phyloP scores from a whole-genome alignment of 2,797 vertebrate species.

The Gobionotothen gibberifrons region DNA sequence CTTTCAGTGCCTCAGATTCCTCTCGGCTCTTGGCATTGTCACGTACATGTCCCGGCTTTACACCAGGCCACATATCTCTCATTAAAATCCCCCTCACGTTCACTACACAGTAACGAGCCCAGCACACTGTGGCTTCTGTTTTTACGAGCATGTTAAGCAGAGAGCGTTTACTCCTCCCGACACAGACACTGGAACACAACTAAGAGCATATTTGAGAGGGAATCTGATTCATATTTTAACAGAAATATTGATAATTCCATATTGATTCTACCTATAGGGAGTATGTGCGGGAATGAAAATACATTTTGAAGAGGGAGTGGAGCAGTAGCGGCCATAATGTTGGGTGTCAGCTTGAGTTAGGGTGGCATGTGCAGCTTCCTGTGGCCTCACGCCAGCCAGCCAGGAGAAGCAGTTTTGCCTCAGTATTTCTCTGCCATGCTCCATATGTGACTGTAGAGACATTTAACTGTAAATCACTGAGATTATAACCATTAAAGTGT shows the following conservation, averaged over 20 bases:
- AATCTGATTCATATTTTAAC: conserved; percentile 32
- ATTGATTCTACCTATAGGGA: conserved; percentile 3
- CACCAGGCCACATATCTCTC: conserved; percentile 35
- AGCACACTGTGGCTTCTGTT: conserved; percentile 38
- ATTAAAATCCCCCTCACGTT: conserved; percentile 33
- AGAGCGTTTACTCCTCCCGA: conserved; percentile 35
- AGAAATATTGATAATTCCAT: conserved; percentile 30
- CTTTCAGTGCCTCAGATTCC: conserved; percentile 4
- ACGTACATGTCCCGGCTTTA: conserved; percentile 24
- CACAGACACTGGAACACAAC: conserved; percentile 16
- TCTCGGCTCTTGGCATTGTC: conserved; percentile 40
- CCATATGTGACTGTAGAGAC: conserved; percentile 23
- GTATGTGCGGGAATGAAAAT: conserved; percentile 9
- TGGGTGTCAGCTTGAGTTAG: conserved; percentile 53
- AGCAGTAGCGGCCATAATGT: conserved; percentile 35
- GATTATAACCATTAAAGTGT: not conserved
- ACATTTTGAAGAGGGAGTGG: conserved; percentile 23
- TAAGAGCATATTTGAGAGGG: conserved; percentile 8
- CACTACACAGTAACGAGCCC: conserved; percentile 39
- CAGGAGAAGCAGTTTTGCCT: conserved; percentile 30
- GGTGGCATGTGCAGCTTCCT: conserved; percentile 31
- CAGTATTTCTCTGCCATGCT: conserved; percentile 20
- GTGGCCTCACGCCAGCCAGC: conserved; percentile 31
- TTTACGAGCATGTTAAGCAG: conserved; percentile 61
- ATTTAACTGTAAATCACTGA: conserved; percentile 30